phyloP scores from a whole-genome alignment of 2,888 invertebrate genomes.

The Cantharis rustica region DNA sequence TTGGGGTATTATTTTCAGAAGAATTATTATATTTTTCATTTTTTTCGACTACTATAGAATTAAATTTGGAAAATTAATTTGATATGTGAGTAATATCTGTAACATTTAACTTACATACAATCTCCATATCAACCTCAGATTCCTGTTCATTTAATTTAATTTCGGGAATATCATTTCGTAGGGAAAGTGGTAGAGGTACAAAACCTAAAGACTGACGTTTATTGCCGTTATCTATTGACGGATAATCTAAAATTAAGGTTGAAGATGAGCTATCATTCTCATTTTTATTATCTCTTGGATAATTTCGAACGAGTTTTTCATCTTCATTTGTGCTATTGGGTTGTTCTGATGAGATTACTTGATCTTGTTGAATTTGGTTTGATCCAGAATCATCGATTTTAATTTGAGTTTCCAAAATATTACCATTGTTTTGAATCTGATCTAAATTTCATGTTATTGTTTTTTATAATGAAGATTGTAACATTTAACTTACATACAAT shows the following conservation, averaged over 20 bases:
- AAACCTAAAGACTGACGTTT: not conserved
- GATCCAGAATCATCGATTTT: no score
- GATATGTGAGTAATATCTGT: not conserved
- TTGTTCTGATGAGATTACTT: no score
- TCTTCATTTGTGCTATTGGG: not conserved
- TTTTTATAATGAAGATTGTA: no score
- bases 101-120: not conserved
- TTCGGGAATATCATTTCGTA: not conserved
- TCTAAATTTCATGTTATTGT: no score
- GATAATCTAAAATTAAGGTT: not conserved
- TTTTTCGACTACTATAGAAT: not conserved
- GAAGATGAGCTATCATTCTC: not conserved
- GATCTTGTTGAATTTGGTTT: no score
- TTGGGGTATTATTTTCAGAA: not conserved
- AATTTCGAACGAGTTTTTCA: not conserved
- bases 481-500: not conserved
- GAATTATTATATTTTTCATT: not conserved
- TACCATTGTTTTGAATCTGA: no score
- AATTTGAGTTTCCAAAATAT: no score
- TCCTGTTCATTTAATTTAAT: not conserved
- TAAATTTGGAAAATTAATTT: not conserved
- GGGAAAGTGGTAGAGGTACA: not conserved
- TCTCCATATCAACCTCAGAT: not conserved
- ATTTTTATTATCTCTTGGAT: not conserved
- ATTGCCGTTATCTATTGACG: not conserved